Evolutionary conservation across 2,113 vertebrate genomes (phyloP).

Genomic region (Eulemur macaco): DNA sequence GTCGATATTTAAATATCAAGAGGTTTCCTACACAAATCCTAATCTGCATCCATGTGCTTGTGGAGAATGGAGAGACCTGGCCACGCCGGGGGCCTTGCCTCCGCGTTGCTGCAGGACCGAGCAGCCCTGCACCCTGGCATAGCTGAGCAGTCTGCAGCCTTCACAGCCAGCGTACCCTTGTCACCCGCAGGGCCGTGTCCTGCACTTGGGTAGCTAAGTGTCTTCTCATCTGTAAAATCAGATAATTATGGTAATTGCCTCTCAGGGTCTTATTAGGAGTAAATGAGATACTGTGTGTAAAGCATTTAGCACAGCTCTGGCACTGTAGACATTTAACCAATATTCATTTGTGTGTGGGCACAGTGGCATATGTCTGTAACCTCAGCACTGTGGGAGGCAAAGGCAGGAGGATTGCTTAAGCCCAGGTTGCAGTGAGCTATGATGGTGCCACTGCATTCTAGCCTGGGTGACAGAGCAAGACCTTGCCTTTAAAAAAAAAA

Average conservation of each 20-base stretch:
- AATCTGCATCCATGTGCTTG: neutral
- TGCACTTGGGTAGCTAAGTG: neutral
- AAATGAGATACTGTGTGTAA: neutral
- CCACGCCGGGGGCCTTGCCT: neutral
- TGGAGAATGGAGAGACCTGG: neutral
- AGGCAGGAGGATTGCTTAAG: too few relatives aligned
- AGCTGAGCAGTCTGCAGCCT: neutral
- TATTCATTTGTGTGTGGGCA: too few relatives aligned
- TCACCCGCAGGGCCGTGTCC: neutral
- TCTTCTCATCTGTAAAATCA: neutral
- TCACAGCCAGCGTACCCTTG: accelerated
- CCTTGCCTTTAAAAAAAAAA: too few relatives aligned
- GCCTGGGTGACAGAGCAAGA: too few relatives aligned
- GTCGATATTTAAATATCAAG: neutral
- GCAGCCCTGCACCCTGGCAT: neutral
- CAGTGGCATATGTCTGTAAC: too few relatives aligned
- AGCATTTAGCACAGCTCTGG: neutral
- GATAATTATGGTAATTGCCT: neutral
- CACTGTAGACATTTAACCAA: neutral
- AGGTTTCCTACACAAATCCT: neutral
- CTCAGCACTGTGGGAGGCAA: too few relatives aligned
- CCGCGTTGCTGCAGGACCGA: neutral
- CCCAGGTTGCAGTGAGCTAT: too few relatives aligned
- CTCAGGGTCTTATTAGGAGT: neutral
- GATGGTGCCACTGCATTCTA: too few relatives aligned